Conservation (phyloP, 1,140 invertebrate species). For the Drosophila nannoptera region DNA sequence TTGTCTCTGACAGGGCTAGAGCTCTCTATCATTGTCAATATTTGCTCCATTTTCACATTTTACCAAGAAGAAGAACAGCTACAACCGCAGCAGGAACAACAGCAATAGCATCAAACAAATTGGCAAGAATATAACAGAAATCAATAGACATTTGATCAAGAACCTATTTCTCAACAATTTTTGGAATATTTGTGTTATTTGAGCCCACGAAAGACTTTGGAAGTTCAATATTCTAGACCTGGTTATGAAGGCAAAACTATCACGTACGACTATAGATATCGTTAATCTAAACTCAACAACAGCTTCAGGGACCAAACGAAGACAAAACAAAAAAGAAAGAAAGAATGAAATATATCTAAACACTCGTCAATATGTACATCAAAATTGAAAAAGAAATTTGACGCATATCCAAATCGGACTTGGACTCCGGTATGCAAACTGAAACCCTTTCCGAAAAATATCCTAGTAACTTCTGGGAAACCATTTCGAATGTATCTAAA, state of each 20-base stretch:
- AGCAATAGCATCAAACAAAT: constrained; percentile 13
- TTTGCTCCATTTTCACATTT: constrained; percentile 78
- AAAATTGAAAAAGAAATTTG: constrained; percentile 34
- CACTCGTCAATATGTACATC: constrained; percentile 42
- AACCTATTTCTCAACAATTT: constrained; percentile 16
- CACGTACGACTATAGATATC: constrained; percentile 55
- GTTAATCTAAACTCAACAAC: constrained; percentile 73
- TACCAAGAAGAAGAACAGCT: constrained; percentile 34
- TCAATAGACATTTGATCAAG: neutral
- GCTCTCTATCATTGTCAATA: constrained; percentile 58
- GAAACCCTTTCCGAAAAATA: constrained; percentile 19
- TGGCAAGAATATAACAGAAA: constrained; percentile 36
- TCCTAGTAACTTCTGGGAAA: constrained; percentile 36
- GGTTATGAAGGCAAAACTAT: constrained; percentile 52
- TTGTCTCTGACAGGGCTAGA: constrained; percentile 48
- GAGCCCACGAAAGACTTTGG: constrained; percentile 43
- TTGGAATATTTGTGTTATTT: neutral
- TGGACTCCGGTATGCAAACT: constrained; percentile 22
- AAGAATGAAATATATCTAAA: constrained; percentile 45
- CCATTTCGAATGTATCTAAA: constrained; percentile 32
- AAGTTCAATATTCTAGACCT: constrained; percentile 37
- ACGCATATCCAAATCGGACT: constrained; percentile 47
- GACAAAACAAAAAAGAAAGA: neutral
- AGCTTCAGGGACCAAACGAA: constrained; percentile 73
- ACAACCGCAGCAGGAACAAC: constrained; percentile 11